Evolutionary conservation across 2,113 vertebrate genomes (phyloP).

Genomic region (Clarias macrocephalus): DNA sequence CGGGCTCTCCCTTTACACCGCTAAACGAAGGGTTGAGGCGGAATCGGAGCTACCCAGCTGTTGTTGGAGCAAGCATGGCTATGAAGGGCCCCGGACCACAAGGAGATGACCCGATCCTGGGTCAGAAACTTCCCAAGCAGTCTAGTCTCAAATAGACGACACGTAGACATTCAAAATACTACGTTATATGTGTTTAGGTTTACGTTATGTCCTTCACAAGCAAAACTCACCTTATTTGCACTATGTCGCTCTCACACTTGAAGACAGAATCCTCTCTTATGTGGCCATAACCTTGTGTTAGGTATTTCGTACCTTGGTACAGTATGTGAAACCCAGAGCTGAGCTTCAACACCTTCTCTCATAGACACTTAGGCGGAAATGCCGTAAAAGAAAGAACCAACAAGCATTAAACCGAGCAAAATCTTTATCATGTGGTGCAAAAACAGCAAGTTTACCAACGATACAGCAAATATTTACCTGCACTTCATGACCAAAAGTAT

Average conservation of each 20-base stretch:
- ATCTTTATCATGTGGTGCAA: neutral
- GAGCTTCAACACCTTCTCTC: neutral
- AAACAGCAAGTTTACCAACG: neutral
- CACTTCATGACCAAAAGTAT: neutral
- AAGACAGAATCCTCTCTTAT: neutral
- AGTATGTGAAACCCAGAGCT: neutral
- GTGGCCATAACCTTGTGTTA: neutral
- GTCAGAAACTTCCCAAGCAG: constrained; percentile 76
- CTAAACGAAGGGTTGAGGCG: constrained; percentile 84
- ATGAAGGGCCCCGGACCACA: constrained; percentile 89
- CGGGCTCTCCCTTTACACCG: constrained; percentile 79
- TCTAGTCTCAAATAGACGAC: constrained; percentile 73
- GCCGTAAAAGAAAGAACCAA: neutral
- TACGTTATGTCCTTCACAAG: neutral
- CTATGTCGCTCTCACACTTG: neutral
- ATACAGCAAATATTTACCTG: neutral
- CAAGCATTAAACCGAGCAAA: neutral
- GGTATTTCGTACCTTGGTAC: neutral
- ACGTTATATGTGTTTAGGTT: neutral
- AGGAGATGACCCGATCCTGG: constrained; percentile 80
- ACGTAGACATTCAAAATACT: neutral
- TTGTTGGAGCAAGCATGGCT: constrained; percentile 98
- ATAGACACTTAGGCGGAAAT: neutral
- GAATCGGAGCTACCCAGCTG: constrained; percentile 91
- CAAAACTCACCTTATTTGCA: neutral